These are phyloP conservation scores for Deilephila porcellus DNA, from an alignment of 2,888 invertebrate genomes.

Conservation along the genomic window DNA sequence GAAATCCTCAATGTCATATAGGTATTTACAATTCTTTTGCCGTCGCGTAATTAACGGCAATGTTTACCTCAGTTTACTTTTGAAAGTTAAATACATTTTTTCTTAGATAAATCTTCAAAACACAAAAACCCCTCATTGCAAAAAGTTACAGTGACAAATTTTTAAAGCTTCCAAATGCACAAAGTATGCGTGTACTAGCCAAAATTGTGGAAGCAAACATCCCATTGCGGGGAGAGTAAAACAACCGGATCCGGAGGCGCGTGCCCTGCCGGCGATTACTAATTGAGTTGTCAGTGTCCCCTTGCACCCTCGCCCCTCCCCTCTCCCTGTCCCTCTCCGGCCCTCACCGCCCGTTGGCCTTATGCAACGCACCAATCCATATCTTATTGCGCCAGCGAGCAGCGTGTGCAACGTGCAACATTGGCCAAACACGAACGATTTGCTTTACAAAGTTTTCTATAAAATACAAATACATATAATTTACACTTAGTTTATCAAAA, in stretches of 20 bases:
- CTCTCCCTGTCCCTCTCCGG: not conserved
- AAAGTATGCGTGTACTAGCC: not conserved
- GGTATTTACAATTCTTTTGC: too few relatives aligned
- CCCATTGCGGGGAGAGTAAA: not conserved
- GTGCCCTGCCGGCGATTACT: slow-evolving; percentile 9
- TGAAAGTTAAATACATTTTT: too few relatives aligned
- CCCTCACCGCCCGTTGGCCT: not conserved
- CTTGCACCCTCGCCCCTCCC: not conserved
- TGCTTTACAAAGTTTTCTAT: not conserved
- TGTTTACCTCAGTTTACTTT: too few relatives aligned
- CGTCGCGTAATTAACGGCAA: too few relatives aligned
- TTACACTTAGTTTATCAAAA: too few relatives aligned
- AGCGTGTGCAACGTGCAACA: not conserved
- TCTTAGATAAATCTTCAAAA: too few relatives aligned
- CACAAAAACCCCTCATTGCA: too few relatives aligned
- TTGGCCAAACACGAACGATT: not conserved
- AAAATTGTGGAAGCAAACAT: not conserved
- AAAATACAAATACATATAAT: too few relatives aligned
- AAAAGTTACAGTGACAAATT: too few relatives aligned
- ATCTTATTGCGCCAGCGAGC: not conserved
- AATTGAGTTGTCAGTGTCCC: slow-evolving; percentile 18
- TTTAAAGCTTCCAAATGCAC: too few relatives aligned
- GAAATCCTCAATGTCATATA: too few relatives aligned
- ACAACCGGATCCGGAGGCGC: not conserved
- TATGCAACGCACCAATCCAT: slow-evolving; percentile 6